Evolutionary conservation across 1,140 invertebrate species (phyloP).

Genomic region (Acromyrmex echinatior): DNA sequence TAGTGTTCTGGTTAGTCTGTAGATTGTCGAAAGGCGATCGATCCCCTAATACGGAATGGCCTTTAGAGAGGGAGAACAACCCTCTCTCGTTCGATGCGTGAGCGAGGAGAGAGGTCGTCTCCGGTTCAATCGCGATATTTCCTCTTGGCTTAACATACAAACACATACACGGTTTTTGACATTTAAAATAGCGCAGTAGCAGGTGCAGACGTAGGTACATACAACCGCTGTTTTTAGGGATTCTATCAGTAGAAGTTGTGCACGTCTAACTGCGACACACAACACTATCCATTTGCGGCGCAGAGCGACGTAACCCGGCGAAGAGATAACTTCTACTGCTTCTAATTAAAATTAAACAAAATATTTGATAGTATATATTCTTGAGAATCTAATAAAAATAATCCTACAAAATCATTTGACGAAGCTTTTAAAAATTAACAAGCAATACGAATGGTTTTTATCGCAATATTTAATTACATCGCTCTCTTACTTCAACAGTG

Average conservation of each 20-base stretch:
- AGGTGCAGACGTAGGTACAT: slow-evolving; percentile 78
- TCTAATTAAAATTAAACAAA: slow-evolving; percentile 4
- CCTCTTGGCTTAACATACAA: slow-evolving; percentile 66
- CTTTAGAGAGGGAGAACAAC: slow-evolving; percentile 63
- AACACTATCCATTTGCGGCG: slow-evolving; percentile 68
- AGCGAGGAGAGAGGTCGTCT: slow-evolving; percentile 55
- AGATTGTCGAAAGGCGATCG: slow-evolving; percentile 62
- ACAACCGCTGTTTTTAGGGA: slow-evolving; percentile 68
- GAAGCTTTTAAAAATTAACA: neutral
- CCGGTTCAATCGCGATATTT: slow-evolving; percentile 58
- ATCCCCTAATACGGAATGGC: slow-evolving; percentile 61
- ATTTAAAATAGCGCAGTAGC: slow-evolving; percentile 75
- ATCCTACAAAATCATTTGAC: neutral
- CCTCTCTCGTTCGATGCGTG: slow-evolving; percentile 61
- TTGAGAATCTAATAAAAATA: neutral
- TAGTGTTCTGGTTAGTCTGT: slow-evolving; percentile 77
- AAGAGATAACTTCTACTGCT: slow-evolving; percentile 57
- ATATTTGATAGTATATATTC: neutral
- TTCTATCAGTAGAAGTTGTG: slow-evolving; percentile 76
- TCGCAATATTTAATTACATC: neutral
- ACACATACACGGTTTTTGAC: slow-evolving; percentile 65
- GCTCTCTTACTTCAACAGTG: neutral
- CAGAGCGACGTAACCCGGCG: slow-evolving; percentile 63
- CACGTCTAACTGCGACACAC: slow-evolving; percentile 77
- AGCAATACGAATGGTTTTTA: neutral